Conservation (phyloP, 23 tunicate species). For the Halocynthia aurantium region DNA sequence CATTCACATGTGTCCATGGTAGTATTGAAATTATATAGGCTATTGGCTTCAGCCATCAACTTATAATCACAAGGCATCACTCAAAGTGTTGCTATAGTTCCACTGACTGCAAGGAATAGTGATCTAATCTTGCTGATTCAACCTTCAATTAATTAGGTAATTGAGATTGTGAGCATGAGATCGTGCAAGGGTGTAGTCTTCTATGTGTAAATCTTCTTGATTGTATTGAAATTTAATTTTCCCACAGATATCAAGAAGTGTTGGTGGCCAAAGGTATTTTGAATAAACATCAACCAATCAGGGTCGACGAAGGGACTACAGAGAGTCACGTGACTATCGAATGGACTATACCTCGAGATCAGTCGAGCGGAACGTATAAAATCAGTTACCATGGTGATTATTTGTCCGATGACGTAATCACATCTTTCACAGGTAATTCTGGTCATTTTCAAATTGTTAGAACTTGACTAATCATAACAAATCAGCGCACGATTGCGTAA, state of each 20-base stretch:
- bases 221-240: too few relatives aligned
- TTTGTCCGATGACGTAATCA: neutral
- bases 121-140: too few relatives aligned
- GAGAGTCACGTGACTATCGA: slow-evolving; percentile 27
- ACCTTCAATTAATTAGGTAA: too few relatives aligned
- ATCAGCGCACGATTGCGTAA: too few relatives aligned
- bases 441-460: slow-evolving; percentile 12
- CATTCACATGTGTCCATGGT: too few relatives aligned
- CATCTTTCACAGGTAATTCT: slow-evolving; percentile 7
- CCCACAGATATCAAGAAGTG: slow-evolving; percentile 17
- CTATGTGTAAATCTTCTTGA: too few relatives aligned
- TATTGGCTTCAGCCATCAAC: neutral
- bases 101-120: too few relatives aligned
- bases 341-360: slow-evolving; percentile 9
- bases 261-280: slow-evolving; percentile 18
- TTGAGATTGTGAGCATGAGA: too few relatives aligned
- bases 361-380: slow-evolving; percentile 2
- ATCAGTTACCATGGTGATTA: slow-evolving; percentile 20
- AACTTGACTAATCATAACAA: too few relatives aligned
- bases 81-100: too few relatives aligned
- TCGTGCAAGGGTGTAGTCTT: too few relatives aligned
- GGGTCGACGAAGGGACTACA: slow-evolving; percentile 10
- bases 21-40: too few relatives aligned
- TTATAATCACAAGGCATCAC: neutral
- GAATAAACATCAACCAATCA: neutral